A percentile compares a stretch with the other conserved stretches of the same genome.
These are phyloP conservation scores for Proisotoma minuta DNA, from an alignment of 2,888 invertebrate species.

Conservation along the genomic window DNA sequence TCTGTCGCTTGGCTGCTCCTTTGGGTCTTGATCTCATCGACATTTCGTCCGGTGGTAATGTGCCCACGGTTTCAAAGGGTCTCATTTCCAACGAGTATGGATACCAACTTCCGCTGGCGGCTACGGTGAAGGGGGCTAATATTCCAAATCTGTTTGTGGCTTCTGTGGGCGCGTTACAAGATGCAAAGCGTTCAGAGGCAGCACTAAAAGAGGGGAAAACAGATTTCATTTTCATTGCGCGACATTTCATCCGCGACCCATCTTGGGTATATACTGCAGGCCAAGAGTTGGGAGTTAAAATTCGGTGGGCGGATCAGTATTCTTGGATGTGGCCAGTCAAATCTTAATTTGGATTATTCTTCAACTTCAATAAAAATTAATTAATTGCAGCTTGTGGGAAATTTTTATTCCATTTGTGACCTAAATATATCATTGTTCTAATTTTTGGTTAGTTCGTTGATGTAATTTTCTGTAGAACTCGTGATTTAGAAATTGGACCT, in stretches of 20 bases:
- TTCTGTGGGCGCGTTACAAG: conserved; percentile 10
- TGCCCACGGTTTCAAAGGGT: neutral
- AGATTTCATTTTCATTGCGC: neutral
- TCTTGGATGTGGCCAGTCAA: conserved; percentile 29
- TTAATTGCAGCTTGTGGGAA: too few relatives aligned
- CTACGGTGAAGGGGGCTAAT: conserved; percentile 15
- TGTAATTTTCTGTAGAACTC: too few relatives aligned
- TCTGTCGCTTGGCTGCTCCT: conserved; percentile 10
- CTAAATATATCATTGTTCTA: too few relatives aligned
- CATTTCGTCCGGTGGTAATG: conserved; percentile 18
- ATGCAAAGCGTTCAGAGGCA: neutral
- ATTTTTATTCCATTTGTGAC: too few relatives aligned
- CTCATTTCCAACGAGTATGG: conserved; percentile 4
- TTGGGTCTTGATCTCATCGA: conserved; percentile 20
- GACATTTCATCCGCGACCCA: neutral
- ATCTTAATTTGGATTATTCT: too few relatives aligned
- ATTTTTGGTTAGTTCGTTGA: too few relatives aligned
- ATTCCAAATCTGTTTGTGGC: conserved; percentile 15
- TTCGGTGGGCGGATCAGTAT: conserved; percentile 16
- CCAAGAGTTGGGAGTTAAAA: conserved; percentile 12
- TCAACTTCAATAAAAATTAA: too few relatives aligned
- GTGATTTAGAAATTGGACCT: too few relatives aligned
- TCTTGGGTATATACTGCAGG: conserved; percentile 10
- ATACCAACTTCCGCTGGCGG: conserved; percentile 18
- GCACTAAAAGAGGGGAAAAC: neutral